Evolutionary conservation across 1,140 invertebrate genomes (phyloP), one percentile per base, ranked within the genome.

Genomic region (Atta colombica): DNA sequence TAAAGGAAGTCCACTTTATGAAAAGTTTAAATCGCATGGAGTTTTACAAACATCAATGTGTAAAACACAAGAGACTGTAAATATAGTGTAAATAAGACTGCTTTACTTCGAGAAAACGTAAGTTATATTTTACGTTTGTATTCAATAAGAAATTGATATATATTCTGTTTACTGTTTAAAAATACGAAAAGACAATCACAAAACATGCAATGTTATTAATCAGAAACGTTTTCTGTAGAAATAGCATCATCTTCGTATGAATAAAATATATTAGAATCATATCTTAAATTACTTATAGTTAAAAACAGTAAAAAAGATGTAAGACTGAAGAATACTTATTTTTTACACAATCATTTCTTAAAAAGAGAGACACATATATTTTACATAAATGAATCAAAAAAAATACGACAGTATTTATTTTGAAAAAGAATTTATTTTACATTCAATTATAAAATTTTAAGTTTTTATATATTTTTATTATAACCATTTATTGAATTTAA

Each of bases 1-100:
- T 81, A 97, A 98, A 93, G 96, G 96, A 90, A 96, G 97, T 58
- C 74, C 81, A 25, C 77, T 95, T 7, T 94, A 71, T n/a, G 89
- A 90, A 39, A 93, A 93, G 75, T 94, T 90, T 86, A 84, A 91
- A 75, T 91, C 93, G 68, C 75, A 92, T 49, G 94, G 94, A 63
- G 35, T 93, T 55, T 69, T 95, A 58, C 49, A 88, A 60, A 77
- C 71, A 1, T 45, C 25, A 35, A 86, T 87, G 10, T 78, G 74
- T 55, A 61, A 87, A 69, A 60, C 31, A 2, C 6, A 69, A 31
- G 0, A 78, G 61, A 68, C 16, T 75, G 61, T 58, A 89, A 31
- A 81, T 68, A 63, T 61, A 69, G 51, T 18, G 18, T 63, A 89
- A 58, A 78, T 80, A 58, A 65, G 51, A 66, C 3, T 21, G n/a